Evolutionary conservation across 2,797 vertebrate genomes (phyloP), one percentile per base, ranked within the genome.

Genomic region (Pseudopleuronectes americanus): DNA sequence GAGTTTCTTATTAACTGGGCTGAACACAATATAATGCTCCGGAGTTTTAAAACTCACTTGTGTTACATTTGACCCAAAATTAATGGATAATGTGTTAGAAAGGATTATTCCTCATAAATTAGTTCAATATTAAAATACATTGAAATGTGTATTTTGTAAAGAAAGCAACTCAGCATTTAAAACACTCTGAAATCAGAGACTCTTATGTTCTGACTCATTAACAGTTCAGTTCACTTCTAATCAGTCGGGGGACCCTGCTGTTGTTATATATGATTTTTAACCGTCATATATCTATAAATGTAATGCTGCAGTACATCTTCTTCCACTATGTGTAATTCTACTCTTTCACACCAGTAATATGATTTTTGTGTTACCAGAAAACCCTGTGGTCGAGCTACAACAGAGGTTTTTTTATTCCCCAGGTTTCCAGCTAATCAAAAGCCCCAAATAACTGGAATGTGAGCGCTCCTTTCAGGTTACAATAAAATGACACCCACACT

Each of bases 401-500:
- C 2, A 4, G 36, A 38, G 36, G 10, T 4, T 12, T 12, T 38
- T 38, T 38, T 36, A 12, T 38, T 38, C 36, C 10, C 36, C 41
- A 5, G 41, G 41, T 43, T 43, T 2, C 6, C 31, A 48, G 12
- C 48, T 0, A 0, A 47, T 69, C 9, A 55, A 52, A 64, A 53
- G 38, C 12, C 13, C 6, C 8, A 19, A 17, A 61, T 47, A 53
- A 24, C 14, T 13, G 38, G 52, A 33, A 61, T 55, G 17, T 19
- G 38, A 38, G 14, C 31, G 5, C 9, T 43, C 26, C 17, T 57
- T 45, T 28, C 36, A 64, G 9, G 47, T 31, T 65, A 6, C 60
- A 26, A 52, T 64, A 59, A 56, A 21, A 66, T 23, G 57, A 47
- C 45, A 8, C 16, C 1, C 52, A 28, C 36, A 24, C 64, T 66